phyloP scores from a whole-genome alignment of 2,113 vertebrate species.

The Athene noctua region DNA sequence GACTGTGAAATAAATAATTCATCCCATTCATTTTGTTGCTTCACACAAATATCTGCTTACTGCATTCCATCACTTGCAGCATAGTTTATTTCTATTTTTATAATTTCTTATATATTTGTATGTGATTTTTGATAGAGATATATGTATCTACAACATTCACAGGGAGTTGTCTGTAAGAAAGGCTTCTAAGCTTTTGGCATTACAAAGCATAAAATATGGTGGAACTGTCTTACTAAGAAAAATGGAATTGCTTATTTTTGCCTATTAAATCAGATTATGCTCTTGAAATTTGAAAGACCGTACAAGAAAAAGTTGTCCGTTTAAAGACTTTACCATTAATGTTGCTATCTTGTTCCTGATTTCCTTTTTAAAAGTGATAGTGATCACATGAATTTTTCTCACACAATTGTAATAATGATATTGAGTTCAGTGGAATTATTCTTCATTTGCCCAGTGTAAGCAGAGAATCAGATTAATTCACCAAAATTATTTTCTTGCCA shows the following conservation, averaged over 20 bases:
- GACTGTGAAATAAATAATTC: background rate
- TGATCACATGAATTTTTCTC: background rate
- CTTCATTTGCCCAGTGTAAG: conserved; percentile 29
- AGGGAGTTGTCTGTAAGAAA: rapidly evolving
- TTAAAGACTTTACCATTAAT: background rate
- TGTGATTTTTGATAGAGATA: background rate
- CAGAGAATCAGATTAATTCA: conserved; percentile 44
- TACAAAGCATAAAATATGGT: background rate
- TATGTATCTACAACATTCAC: background rate
- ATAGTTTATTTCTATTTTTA: background rate
- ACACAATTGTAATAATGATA: background rate
- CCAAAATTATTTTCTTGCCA: conserved; percentile 21
- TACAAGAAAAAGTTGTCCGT: background rate
- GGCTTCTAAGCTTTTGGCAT: background rate
- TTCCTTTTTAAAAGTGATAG: background rate
- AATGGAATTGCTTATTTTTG: background rate
- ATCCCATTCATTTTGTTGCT: background rate
- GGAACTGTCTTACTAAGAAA: background rate
- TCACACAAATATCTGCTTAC: background rate
- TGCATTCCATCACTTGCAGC: background rate
- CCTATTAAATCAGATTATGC: background rate
- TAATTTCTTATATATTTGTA: background rate
- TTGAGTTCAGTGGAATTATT: background rate
- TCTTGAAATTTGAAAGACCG: background rate
- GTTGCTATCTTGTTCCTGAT: background rate